Base-by-base conservation (phyloP, 2,797 vertebrate genomes). In the Myripristis murdjan region DNA sequence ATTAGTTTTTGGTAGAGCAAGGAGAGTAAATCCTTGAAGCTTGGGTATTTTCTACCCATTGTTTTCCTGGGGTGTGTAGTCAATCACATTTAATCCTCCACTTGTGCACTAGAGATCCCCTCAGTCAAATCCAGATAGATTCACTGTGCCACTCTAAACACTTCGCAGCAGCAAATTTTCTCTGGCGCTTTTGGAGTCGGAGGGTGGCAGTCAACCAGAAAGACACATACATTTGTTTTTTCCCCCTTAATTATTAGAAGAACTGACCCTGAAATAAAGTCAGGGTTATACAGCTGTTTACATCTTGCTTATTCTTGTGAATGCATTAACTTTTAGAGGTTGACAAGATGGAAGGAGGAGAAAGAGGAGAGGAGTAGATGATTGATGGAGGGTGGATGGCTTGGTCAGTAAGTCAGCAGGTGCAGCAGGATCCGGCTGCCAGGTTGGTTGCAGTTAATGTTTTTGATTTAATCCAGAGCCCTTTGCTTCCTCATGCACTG, bases 11-110 rank as follows among this genome's bases (percentile, higher is more conserved):
- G 28, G 4, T 23, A 8, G 66, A 80, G 70, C 53, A 55, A 64
- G 51, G 57, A 51, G 56, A 64, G 70, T 15, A 64, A 80, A 80
- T 84, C 64, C 77, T 81, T 64, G 49, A 81, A 81, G 66, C 70
- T 55, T 18, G 11, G 9, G 18, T 80, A 57, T 82, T 89, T 83
- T 80, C 61, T 70, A 44, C 11, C 70, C 77, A 83, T 90, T 92
- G 75, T 90, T 87, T 88, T 88, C 60, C 81, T 56, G 43, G 46
- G 51, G 70, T 84, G 58, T 68, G 60, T 89, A 89, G 83, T 91
- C 86, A 90, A 83, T 92, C 76, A 9, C 65, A 77, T 85, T 81
- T 89, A 91, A 91, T 93, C 86, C 84, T 77, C 85, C 53, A 75
- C 73, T 52, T 60, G 59, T 73, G 64, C 71, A 67, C 62, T 51